These are phyloP conservation scores for Melipona beecheii DNA, from an alignment of 2,888 invertebrate genomes.

Conservation along the genomic window DNA sequence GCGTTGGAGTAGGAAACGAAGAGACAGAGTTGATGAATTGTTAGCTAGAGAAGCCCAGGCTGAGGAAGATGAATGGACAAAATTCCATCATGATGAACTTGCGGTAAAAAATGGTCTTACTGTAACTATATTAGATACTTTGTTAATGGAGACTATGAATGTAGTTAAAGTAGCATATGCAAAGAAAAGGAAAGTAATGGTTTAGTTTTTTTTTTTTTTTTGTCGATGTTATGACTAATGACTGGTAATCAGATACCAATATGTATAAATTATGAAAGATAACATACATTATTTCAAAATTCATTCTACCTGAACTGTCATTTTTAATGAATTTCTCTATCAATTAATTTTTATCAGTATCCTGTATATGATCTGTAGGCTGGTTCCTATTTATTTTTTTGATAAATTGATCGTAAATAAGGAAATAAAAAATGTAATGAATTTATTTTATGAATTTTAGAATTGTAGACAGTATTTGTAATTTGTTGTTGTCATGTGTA, in stretches of 20 bases:
- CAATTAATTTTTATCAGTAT: conserved; percentile 36
- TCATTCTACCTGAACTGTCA: conserved; percentile 43
- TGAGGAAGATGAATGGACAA: conserved; percentile 90
- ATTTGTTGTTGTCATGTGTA: conserved; percentile 29
- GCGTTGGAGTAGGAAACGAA: conserved; percentile 87
- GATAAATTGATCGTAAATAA: conserved; percentile 35
- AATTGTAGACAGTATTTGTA: conserved; percentile 34
- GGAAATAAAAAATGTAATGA: conserved; percentile 21
- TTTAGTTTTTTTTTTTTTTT: conserved; percentile 30
- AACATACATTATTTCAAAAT: conserved; percentile 32
- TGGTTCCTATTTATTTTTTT: conserved; percentile 77
- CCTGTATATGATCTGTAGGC: conserved; percentile 59
- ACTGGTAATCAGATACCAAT: conserved; percentile 10
- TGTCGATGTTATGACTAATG: background rate
- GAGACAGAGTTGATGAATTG: conserved; percentile 90
- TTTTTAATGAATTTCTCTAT: conserved; percentile 36
- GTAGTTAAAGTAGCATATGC: conserved; percentile 79
- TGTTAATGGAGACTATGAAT: conserved; percentile 79
- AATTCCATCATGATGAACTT: conserved; percentile 89
- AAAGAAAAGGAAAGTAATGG: conserved; percentile 77
- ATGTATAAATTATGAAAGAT: conserved; percentile 5
- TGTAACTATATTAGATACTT: conserved; percentile 79
- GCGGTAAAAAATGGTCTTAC: conserved; percentile 88
- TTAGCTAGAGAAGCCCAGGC: conserved; percentile 89
- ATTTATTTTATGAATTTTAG: conserved; percentile 31